phyloP scores from a whole-genome alignment of 1,140 invertebrate genomes.

The Microvelia longipes region DNA sequence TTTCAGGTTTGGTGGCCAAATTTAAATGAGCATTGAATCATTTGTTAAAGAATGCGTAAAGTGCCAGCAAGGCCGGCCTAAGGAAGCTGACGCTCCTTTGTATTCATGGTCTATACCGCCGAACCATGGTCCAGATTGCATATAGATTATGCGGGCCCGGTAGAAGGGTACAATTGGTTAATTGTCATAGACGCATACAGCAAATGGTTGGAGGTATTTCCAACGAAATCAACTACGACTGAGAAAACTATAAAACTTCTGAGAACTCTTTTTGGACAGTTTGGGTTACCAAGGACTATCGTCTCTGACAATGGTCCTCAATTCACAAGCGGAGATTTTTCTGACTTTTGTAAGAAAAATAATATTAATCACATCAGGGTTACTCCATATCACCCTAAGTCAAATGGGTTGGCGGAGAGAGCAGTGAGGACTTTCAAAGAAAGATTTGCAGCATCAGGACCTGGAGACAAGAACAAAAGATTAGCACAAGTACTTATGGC shows the following conservation, averaged over 20 bases:
- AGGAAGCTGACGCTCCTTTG: not conserved
- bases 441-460: not conserved
- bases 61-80: not conserved
- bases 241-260: not conserved
- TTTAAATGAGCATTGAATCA: not conserved
- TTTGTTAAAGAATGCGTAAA: not conserved
- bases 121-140: not conserved
- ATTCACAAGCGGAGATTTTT: not conserved
- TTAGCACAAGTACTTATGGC: not conserved
- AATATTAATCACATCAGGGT: not conserved
- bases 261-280: not conserved
- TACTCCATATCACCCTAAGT: not conserved
- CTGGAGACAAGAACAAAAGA: not conserved
- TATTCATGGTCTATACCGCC: not conserved
- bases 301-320: not conserved
- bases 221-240: not conserved
- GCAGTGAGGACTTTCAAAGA: not conserved
- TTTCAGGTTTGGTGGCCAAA: not conserved
- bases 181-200: not conserved
- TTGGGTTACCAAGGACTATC: not conserved
- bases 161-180: not conserved
- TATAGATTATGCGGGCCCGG: not conserved
- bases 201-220: not conserved
- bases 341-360: not conserved
- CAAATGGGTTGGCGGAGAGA: not conserved